phyloP scores from a whole-genome alignment of 2,888 invertebrate species.

The Drosophila testacea region DNA sequence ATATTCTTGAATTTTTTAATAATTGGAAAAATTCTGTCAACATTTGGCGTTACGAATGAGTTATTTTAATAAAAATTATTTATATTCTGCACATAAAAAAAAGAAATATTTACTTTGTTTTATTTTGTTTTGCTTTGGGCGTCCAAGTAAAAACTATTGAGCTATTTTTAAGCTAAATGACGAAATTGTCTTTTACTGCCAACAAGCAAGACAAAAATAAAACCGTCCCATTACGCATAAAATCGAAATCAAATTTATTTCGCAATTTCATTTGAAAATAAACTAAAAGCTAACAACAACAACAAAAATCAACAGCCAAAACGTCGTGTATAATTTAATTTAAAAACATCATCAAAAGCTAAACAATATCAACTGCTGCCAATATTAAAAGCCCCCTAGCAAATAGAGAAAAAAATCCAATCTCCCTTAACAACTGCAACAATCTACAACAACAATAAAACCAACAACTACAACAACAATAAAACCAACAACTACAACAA shows the following conservation, averaged over 20 bases:
- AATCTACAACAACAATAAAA: slow-evolving; percentile 37
- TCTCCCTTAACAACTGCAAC: slow-evolving; percentile 46
- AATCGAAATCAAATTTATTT: neutral
- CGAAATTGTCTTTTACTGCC: slow-evolving; percentile 4
- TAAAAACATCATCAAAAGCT: slow-evolving; percentile 43
- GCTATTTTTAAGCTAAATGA: slow-evolving; percentile 1
- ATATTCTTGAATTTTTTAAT: slow-evolving; percentile 52
- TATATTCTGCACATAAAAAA: neutral
- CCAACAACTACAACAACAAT: slow-evolving; percentile 25
- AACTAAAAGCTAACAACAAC: slow-evolving; percentile 1
- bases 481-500: slow-evolving; percentile 27
- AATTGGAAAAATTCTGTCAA: slow-evolving; percentile 42
- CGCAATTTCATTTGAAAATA: slow-evolving; percentile 18
- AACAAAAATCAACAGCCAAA: slow-evolving; percentile 18
- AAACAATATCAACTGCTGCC: slow-evolving; percentile 44
- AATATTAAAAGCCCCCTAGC: slow-evolving; percentile 21
- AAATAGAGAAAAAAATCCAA: slow-evolving; percentile 10
- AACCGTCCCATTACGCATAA: neutral
- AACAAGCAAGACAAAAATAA: neutral
- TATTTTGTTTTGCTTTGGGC: slow-evolving; percentile 13
- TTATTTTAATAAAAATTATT: slow-evolving; percentile 43
- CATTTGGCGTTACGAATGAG: slow-evolving; percentile 33
- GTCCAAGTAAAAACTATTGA: slow-evolving; percentile 2
- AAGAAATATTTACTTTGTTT: neutral
- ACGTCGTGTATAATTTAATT: slow-evolving; percentile 50